A percentile compares a stretch with the other conserved stretches of the same genome.
These are phyloP conservation scores for Pantelozetes paolii DNA, from an alignment of 2,888 invertebrate species.

Conservation along the genomic window DNA sequence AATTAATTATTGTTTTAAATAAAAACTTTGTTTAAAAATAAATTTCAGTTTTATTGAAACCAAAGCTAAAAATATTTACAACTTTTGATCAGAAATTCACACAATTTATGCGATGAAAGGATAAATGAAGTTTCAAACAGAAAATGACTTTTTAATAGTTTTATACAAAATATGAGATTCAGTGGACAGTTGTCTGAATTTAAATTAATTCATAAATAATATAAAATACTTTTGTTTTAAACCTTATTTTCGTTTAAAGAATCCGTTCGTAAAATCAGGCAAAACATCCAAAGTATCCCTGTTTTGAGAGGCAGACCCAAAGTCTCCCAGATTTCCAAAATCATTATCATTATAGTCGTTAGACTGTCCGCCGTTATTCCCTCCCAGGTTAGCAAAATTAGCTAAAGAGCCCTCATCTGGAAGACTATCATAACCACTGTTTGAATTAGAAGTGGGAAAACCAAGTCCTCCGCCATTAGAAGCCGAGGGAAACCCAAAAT, in stretches of 20 bases:
- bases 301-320: constrained; percentile 22
- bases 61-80: background rate
- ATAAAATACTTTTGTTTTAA: background rate
- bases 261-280: background rate
- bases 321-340: constrained; percentile 22
- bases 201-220: constrained; percentile 9
- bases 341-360: constrained; percentile 7
- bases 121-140: background rate
- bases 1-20: too few species aligned
- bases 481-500: constrained; percentile 1
- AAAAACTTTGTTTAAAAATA: background rate
- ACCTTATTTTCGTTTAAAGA: constrained; percentile 14
- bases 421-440: background rate
- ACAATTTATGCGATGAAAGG: background rate
- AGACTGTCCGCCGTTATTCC: background rate
- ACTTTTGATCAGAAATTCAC: background rate
- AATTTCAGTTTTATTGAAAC: background rate
- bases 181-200: background rate
- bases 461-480: background rate
- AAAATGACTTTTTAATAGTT: background rate
- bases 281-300: constrained; percentile 18
- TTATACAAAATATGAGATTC: background rate
- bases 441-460: constrained; percentile 6
- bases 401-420: background rate
- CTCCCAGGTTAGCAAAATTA: constrained; percentile 11